A percentile compares a stretch with the other conserved stretches of the same genome.
phyloP scores from a whole-genome alignment of 2,888 invertebrate species.

The Brachyptera risi region DNA sequence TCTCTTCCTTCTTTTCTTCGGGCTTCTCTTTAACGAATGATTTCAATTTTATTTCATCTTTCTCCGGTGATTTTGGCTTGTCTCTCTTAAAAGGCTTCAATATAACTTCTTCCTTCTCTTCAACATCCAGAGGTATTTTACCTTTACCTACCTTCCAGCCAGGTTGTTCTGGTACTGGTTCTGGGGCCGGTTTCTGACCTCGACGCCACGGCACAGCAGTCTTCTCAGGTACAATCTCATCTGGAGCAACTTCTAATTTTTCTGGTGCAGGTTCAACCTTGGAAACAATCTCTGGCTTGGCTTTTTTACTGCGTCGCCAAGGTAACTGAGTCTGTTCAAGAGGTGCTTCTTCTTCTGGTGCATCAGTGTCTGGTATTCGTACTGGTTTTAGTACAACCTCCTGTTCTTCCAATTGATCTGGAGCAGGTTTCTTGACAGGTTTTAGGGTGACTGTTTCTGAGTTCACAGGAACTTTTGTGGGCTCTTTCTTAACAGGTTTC shows the following conservation, averaged over 20 bases:
- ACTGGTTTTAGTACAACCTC: slow-evolving; percentile 32
- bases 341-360: slow-evolving; percentile 14
- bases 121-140: slow-evolving; percentile 27
- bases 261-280: neutral
- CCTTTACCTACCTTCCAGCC: slow-evolving; percentile 36
- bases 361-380: slow-evolving; percentile 14
- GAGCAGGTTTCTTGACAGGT: slow-evolving; percentile 28
- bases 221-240: slow-evolving; percentile 36
- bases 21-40: slow-evolving; percentile 21
- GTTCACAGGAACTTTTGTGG: slow-evolving; percentile 26
- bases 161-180: slow-evolving; percentile 36
- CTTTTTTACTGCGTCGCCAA: slow-evolving; percentile 32
- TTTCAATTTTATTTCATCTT: slow-evolving; percentile 25
- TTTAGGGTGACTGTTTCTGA: slow-evolving; percentile 30
- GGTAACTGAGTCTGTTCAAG: slow-evolving; percentile 25
- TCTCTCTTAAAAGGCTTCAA: slow-evolving; percentile 23
- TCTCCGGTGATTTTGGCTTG: slow-evolving; percentile 23
- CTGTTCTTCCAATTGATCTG: slow-evolving; percentile 36
- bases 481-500: slow-evolving; percentile 17
- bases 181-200: slow-evolving; percentile 34
- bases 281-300: neutral
- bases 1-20: slow-evolving; percentile 34
- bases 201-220: slow-evolving; percentile 37
- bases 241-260: slow-evolving; percentile 2
- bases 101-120: slow-evolving; percentile 25